Percentiles rank a stretch among this genome's conserved stretches.
These are phyloP conservation scores for Cheirogaleus major DNA, from an alignment of 2,797 vertebrate genomes.

Conservation along the genomic window DNA sequence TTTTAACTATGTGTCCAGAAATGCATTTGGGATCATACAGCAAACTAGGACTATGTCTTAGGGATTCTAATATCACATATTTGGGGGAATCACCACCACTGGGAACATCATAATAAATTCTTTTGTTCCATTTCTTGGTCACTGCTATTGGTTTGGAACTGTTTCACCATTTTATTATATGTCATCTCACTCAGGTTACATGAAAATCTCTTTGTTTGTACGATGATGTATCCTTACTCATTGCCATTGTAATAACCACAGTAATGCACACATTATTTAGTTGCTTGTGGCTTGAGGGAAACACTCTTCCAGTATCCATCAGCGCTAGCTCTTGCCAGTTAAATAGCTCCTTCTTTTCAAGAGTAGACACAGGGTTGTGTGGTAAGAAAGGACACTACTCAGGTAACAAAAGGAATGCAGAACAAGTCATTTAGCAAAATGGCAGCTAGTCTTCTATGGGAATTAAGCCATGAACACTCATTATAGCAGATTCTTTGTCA, in stretches of 20 bases:
- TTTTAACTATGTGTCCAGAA: not conserved
- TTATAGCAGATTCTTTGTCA: not conserved
- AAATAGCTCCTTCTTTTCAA: not conserved
- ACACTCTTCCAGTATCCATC: not conserved
- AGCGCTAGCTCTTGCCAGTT: not conserved
- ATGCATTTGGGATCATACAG: not conserved
- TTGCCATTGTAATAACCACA: not conserved
- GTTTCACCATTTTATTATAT: not conserved
- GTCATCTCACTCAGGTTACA: not conserved
- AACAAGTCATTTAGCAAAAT: not conserved
- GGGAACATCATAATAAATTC: not conserved
- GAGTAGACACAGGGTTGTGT: not conserved
- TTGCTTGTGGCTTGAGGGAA: slow-evolving; percentile 1
- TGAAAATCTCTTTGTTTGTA: not conserved
- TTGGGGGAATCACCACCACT: not conserved
- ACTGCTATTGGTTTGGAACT: not conserved
- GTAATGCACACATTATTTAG: not conserved
- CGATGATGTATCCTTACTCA: not conserved
- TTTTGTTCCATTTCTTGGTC: not conserved
- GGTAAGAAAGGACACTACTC: not conserved
- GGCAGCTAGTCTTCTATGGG: not conserved
- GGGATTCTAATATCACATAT: not conserved
- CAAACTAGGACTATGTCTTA: not conserved
- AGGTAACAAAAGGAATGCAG: not conserved
- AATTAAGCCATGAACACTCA: not conserved